A percentile compares a stretch with the other conserved stretches of the same genome.
phyloP scores from a whole-genome alignment of 2,797 vertebrate genomes.

The Melanotaenia pygmaea region DNA sequence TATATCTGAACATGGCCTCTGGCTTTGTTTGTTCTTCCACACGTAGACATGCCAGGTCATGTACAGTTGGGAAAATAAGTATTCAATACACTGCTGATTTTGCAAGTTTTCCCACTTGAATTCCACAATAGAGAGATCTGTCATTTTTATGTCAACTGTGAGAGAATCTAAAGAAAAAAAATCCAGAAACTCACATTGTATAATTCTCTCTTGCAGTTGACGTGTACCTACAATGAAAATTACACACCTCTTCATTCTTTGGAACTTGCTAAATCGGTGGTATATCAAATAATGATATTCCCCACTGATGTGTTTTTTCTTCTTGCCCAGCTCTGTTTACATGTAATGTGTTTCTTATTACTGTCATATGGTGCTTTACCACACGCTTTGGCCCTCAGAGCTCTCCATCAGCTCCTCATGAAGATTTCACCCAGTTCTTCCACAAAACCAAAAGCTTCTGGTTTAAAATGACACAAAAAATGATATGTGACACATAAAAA shows the following conservation, averaged over 20 bases:
- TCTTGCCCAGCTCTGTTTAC: conserved; percentile 25
- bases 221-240: no score
- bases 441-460: conserved; percentile 14
- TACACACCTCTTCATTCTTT: no score
- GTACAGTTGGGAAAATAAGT: background rate
- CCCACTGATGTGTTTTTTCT: conserved; percentile 35
- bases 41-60: conserved; percentile 32
- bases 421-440: conserved; percentile 14
- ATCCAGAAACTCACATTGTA: no score
- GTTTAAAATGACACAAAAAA: conserved; percentile 29
- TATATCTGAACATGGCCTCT: conserved; percentile 7
- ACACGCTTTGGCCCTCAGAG: conserved; percentile 3
- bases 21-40: conserved; percentile 8
- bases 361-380: conserved; percentile 17
- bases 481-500: conserved; percentile 30
- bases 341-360: conserved; percentile 34
- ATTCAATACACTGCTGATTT: background rate
- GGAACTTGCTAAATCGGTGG: no score
- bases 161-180: no score
- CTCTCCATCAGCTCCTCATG: background rate
- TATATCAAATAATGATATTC: no score
- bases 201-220: no score
- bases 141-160: no score
- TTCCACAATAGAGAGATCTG: no score
- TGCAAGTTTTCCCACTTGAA: no score